Evolutionary conservation across 2,888 invertebrate species (phyloP).

Genomic region (Escarpia spicata): DNA sequence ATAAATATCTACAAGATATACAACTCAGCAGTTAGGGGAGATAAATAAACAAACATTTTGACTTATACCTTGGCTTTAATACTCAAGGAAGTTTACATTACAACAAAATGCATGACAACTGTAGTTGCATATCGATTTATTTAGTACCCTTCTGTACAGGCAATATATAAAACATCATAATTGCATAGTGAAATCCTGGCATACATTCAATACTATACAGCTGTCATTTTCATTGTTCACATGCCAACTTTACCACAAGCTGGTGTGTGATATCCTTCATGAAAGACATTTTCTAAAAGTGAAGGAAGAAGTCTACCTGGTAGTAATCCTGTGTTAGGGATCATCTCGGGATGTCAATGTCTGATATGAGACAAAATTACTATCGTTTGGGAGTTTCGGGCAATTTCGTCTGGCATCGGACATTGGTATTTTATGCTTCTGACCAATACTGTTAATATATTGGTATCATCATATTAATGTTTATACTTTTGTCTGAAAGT

Average conservation of each 20-base stretch:
- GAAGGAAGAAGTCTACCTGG: neutral
- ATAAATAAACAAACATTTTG: neutral
- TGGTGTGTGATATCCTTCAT: neutral
- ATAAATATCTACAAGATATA: neutral
- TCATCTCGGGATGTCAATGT: too few relatives aligned
- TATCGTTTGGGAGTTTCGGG: too few relatives aligned
- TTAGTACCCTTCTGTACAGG: neutral
- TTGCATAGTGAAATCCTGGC: neutral
- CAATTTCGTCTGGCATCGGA: too few relatives aligned
- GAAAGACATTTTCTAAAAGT: neutral
- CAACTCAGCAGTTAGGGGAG: neutral
- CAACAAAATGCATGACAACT: neutral
- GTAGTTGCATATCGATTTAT: neutral
- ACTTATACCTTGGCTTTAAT: neutral
- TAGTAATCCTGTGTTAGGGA: neutral
- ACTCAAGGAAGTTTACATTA: neutral
- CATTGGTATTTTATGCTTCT: too few relatives aligned
- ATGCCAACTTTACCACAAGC: neutral
- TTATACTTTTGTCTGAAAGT: too few relatives aligned
- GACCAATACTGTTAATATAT: too few relatives aligned
- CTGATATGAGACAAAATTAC: too few relatives aligned
- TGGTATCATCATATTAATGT: too few relatives aligned
- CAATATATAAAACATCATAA: neutral
- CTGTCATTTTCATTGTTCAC: neutral
- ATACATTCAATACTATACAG: neutral